A percentile compares a stretch with the other conserved stretches of the same genome.
Evolutionary conservation across 2,113 vertebrate genomes (phyloP).

Genomic region (Athene cunicularia): DNA sequence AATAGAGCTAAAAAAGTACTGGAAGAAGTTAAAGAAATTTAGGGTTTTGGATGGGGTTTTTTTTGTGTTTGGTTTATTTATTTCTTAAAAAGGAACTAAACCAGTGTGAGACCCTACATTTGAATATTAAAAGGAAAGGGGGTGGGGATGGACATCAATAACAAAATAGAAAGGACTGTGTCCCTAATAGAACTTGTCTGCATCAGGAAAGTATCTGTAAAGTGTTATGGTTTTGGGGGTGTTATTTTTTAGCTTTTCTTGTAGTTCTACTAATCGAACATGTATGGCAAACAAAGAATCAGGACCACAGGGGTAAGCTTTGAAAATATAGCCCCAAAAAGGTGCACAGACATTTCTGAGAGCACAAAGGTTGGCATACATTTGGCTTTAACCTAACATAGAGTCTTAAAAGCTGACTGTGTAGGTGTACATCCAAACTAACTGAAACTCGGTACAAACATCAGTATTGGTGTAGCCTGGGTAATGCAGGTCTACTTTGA

Average conservation of each 20-base stretch:
- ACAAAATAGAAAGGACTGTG: neutral
- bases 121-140: neutral
- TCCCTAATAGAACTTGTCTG: neutral
- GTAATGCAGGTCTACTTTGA: neutral
- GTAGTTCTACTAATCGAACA: neutral
- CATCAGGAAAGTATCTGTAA: neutral
- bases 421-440: neutral
- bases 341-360: neutral
- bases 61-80: neutral
- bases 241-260: neutral
- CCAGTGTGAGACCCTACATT: neutral
- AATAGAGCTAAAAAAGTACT: neutral
- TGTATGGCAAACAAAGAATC: neutral
- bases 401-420: neutral
- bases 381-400: neutral
- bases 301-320: neutral
- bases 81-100: neutral
- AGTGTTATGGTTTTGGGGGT: neutral
- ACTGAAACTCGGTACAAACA: neutral
- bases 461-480: neutral
- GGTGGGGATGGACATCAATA: no score
- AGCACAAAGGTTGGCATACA: neutral
- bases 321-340: neutral
- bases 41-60: rapidly evolving
- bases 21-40: neutral